Base-by-base conservation (phyloP, 2,888 invertebrate genomes). In the Synanthedon myopaeformis region DNA sequence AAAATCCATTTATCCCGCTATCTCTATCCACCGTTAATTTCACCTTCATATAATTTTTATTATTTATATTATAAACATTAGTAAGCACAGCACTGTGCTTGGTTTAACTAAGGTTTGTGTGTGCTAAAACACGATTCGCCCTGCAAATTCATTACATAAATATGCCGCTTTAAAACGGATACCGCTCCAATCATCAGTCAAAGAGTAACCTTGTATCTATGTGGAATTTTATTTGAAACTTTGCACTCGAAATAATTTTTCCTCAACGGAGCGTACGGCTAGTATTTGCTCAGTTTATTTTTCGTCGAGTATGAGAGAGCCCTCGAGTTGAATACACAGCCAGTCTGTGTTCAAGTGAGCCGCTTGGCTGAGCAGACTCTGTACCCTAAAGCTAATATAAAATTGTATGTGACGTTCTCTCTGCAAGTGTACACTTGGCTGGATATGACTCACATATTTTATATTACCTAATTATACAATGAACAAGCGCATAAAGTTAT, bases 271-370 rank as follows among this genome's bases (percentile, higher is more conserved):
- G 66, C 69, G 64, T 65, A 67, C 66, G 67, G 71, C 66, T 70
- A 70, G 73, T 81, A 76, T 82, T 83, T 82, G 75, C 72, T 74
- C 79, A 78, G 78, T 79, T 82, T 82, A 80, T 82, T 81, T 82
- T 81, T 74, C 79, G 69, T 67, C 65, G 62, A 72, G 72, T 69
- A 65, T 64, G 69, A 79, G 78, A 79, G 78, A 61, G 76, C 76
- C 68, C 78, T 82, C 69, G 68, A 77, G 71, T 72, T 72, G 74
- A 76, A 78, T 73, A 82, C 72, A 81, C 76, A 74, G 77, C 52
- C 52, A 56, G 53, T 65, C 73, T 75, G 72, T 70, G 70, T 68
- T 76, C 71, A 69, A 76, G 77, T 69, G 74, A 74, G 69, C 75
- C 68, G 74, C 75, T 70, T 68, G 72, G 69, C 66, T 74, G 74